These are phyloP conservation scores for Epinotia brunnichana DNA, from an alignment of 2,888 invertebrate species.

Conservation along the genomic window DNA sequence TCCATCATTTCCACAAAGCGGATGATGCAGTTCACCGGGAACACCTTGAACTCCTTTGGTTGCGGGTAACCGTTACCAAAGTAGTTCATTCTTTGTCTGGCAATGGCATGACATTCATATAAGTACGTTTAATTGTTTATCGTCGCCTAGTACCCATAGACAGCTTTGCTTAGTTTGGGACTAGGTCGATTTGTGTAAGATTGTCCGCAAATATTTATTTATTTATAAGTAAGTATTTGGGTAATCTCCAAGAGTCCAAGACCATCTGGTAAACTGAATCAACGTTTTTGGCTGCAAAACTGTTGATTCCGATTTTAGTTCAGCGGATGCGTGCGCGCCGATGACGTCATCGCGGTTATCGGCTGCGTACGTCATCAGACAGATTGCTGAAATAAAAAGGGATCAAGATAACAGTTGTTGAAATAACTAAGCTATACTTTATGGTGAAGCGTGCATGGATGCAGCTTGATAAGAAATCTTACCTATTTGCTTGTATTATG, in stretches of 20 bases:
- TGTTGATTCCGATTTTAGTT: conserved; percentile 13
- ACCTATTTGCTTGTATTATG: not conserved
- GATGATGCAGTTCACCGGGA: too few species aligned
- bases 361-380: conserved; percentile 17
- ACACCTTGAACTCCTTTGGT: too few species aligned
- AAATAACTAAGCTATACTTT: not conserved
- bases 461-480: not conserved
- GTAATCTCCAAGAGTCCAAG: conserved; percentile 12
- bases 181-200: too few species aligned
- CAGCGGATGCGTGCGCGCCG: conserved; percentile 20
- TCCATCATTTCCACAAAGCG: too few species aligned
- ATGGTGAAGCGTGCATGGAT: not conserved
- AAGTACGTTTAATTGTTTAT: too few species aligned
- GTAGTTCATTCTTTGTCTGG: too few species aligned
- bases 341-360: conserved; percentile 34
- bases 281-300: conserved; percentile 25
- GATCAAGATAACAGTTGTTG: conserved; percentile 14
- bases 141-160: too few species aligned
- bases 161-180: too few species aligned
- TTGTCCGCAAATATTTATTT: too few species aligned
- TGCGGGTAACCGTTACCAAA: too few species aligned
- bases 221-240: conserved; percentile 2
- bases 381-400: not conserved
- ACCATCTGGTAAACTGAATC: conserved; percentile 13
- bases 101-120: too few species aligned